phyloP scores from a whole-genome alignment of 2,888 invertebrate species.

The Lasioglossum leucozonium region DNA sequence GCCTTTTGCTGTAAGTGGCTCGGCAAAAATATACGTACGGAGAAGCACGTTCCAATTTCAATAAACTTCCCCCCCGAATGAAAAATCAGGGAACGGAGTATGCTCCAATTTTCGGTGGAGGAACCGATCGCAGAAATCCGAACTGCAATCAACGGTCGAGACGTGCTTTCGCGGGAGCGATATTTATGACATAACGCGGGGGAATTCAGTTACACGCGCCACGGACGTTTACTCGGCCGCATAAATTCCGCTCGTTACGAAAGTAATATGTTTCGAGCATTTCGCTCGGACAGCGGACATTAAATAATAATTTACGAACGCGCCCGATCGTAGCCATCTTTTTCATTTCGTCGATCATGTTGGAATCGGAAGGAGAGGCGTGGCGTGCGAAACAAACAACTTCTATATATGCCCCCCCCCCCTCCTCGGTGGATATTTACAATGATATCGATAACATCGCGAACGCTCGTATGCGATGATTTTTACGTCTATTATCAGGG shows the following conservation, averaged over 20 bases:
- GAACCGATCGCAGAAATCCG: background rate
- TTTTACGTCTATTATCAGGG: conserved; percentile 21
- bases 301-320: conserved; percentile 28
- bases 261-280: conserved; percentile 28
- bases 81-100: background rate
- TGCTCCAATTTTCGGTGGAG: background rate
- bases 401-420: background rate
- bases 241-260: conserved; percentile 35
- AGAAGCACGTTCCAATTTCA: background rate
- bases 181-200: conserved; percentile 2
- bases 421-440: background rate
- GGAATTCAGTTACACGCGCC: background rate
- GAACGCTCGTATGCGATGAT: background rate
- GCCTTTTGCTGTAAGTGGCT: background rate
- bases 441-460: background rate
- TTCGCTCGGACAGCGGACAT: conserved; percentile 17
- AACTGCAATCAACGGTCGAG: background rate
- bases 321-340: background rate
- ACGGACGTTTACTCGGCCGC: conserved; percentile 13
- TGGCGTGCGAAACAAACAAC: conserved; percentile 3
- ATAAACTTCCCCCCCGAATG: background rate
- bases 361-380: conserved; percentile 7
- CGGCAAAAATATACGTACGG: background rate
- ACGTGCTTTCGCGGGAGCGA: background rate
- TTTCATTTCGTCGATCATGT: background rate